These are phyloP conservation scores for Okapia johnstoni DNA, from an alignment of 2,113 vertebrate genomes.

Conservation along the genomic window DNA sequence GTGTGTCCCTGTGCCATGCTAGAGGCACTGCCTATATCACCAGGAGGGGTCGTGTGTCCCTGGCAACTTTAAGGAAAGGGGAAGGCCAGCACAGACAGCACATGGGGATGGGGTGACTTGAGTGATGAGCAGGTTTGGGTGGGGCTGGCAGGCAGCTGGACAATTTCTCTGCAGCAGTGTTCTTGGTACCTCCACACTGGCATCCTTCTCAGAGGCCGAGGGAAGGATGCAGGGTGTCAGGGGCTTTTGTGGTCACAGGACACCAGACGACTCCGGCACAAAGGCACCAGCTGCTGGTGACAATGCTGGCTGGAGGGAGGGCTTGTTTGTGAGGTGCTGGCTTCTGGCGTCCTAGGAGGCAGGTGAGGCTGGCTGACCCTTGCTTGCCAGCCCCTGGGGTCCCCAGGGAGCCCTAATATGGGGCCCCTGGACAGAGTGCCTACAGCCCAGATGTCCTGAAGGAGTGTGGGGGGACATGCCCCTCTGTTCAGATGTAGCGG, in stretches of 20 bases:
- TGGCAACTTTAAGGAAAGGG: not conserved
- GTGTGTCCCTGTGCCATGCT: accelerated
- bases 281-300: conserved; percentile 29
- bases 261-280: not conserved
- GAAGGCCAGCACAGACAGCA: not conserved
- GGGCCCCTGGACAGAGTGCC: not conserved
- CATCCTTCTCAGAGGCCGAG: not conserved
- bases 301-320: not conserved
- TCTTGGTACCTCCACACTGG: accelerated
- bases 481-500: not conserved
- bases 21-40: not conserved
- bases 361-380: not conserved
- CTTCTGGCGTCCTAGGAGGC: not conserved
- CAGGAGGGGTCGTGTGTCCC: not conserved
- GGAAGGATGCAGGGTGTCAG: not conserved
- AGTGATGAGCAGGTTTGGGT: not conserved
- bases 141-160: not conserved
- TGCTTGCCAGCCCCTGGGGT: not conserved
- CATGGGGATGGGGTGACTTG: not conserved
- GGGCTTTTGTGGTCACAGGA: not conserved
- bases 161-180: accelerated
- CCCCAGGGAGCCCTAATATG: not conserved
- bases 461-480: not conserved
- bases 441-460: not conserved
- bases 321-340: not conserved